Base-by-base conservation (phyloP, 2,888 invertebrate species). In the Nemotelus pantherinus region DNA sequence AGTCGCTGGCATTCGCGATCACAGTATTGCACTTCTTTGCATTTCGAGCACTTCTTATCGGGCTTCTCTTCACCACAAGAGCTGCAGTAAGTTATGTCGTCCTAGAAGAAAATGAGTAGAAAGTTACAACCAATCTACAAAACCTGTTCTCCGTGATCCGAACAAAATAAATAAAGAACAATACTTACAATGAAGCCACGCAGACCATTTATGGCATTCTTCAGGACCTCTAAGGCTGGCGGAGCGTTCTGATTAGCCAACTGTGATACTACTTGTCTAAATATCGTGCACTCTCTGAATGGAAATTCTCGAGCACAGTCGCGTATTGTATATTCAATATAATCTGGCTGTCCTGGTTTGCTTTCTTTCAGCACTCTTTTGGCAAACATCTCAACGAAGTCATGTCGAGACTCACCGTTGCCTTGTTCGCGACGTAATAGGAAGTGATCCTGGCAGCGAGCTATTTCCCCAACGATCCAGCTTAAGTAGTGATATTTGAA, bases 11-110 rank as follows among this genome's bases (percentile, higher is more conserved):
- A 99, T 84, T 94, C 94, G 79, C 95, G 90, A 87, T 96, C 94
- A 88, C 99, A 99, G 85, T 99, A 99, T 85, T 94, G 93, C 74
- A 96, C 96, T 77, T 91, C 91, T 89, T 96, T 97, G 87, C 99
- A 99, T 85, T 95, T 95, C 7, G 97, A 94, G 87, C 99, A 99
- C 86, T 97, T 95, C 85, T 97, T 98, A 5, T 92, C 91, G 0
- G 97, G 95, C 82, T 94, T 93, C 82, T 95, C 94, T 83, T 96
- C 95, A 0, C 95, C 94, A 84, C 97, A 98, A 1, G 96, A 93
- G 77, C 92, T 92, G 85, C 98, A 97, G 83, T 89, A 90, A 9
- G 90, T 89, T 72, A 91, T 90, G 10, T 93, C 90, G 79, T 91
- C 89, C 82, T 86, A 77, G 1, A 80, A 80, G 44, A 3, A 60